Conservation (phyloP, 1,140 invertebrate genomes). For the Laodelphax striatellus region DNA sequence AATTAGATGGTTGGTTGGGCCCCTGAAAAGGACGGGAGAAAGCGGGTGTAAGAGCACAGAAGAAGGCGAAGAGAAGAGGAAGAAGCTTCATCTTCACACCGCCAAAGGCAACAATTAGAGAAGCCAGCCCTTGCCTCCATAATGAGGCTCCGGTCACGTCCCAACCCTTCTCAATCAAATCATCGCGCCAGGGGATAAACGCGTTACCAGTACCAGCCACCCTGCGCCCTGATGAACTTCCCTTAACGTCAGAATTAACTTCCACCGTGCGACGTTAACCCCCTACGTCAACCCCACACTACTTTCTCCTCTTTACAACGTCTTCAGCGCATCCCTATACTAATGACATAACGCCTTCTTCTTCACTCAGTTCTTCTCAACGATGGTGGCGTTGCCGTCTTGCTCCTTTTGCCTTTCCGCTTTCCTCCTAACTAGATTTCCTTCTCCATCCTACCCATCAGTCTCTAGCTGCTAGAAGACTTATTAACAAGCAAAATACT, state of each 20-base stretch:
- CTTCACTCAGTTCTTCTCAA: neutral
- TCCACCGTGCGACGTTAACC: neutral
- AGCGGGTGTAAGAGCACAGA: neutral
- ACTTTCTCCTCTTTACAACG: too few relatives aligned
- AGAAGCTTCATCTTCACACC: neutral
- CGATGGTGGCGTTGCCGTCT: neutral
- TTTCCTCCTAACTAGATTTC: neutral
- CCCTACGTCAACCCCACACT: neutral
- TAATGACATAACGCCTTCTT: neutral
- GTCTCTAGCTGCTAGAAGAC: too few relatives aligned
- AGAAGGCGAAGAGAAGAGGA: neutral
- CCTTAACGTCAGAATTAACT: conserved; percentile 1
- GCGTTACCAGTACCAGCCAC: neutral
- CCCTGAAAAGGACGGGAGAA: too few relatives aligned
- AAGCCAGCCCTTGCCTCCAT: neutral
- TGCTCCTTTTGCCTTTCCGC: neutral
- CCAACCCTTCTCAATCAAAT: conserved; percentile 14
- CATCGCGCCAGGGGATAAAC: conserved; percentile 11
- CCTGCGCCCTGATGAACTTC: neutral
- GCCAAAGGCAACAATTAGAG: neutral
- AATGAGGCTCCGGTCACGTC: conserved; percentile 10
- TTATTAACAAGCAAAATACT: too few relatives aligned
- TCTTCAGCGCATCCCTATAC: too few relatives aligned
- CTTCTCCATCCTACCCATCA: neutral
- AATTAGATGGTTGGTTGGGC: too few relatives aligned